Evolutionary conservation across 2,888 invertebrate genomes (phyloP).

Genomic region (Apocheima hispidaria): DNA sequence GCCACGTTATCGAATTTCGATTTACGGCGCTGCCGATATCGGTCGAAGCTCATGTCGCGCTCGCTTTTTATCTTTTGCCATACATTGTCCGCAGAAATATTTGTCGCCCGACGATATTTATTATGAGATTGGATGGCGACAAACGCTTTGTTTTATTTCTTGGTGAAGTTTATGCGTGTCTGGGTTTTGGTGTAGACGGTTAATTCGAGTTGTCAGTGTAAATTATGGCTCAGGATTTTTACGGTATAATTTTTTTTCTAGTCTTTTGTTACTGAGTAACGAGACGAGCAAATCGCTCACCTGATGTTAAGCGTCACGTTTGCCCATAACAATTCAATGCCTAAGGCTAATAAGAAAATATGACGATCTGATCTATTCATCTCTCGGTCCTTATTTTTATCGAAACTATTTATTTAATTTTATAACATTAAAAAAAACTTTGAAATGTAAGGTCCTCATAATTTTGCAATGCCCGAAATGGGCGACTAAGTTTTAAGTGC

Average conservation of each 20-base stretch:
- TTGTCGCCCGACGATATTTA: conserved; percentile 48
- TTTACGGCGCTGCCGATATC: conserved; percentile 74
- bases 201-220: conserved; percentile 13
- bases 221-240: not conserved
- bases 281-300: no score
- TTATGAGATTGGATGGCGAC: conserved; percentile 45
- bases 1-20: conserved; percentile 80
- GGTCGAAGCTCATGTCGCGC: conserved; percentile 72
- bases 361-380: no score
- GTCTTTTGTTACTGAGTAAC: not conserved
- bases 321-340: no score
- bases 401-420: no score
- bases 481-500: no score
- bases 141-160: conserved; percentile 39
- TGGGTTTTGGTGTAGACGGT: conserved; percentile 7
- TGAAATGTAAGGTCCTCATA: no score
- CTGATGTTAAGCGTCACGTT: no score
- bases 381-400: no score
- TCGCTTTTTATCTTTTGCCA: conserved; percentile 65
- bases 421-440: no score
- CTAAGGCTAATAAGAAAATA: no score
- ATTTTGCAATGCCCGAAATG: no score
- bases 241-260: not conserved
- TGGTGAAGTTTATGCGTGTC: conserved; percentile 31
- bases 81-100: conserved; percentile 66